Evolutionary conservation across 1,140 invertebrate genomes (phyloP), one percentile per base, ranked within the genome.

Genomic region (Drosophila arizonae): DNA sequence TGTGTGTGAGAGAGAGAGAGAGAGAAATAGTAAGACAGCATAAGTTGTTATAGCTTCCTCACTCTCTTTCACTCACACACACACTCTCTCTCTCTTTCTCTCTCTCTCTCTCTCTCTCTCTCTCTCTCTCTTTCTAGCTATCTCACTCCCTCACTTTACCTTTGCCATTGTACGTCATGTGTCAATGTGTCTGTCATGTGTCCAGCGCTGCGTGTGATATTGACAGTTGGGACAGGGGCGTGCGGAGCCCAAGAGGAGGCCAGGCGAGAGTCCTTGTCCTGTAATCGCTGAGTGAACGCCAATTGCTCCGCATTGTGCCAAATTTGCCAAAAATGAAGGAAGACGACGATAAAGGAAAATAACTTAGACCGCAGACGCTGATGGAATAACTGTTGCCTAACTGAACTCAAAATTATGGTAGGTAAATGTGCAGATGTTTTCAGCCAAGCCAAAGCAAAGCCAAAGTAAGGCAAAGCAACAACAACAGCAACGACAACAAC

Each of bases 151-250:
- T 36, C 36, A 41, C 26, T 64, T 15, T 67, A 45, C 41, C 62
- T 52, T 50, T 81, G 60, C 85, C 76, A 80, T 89, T 89, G 84
- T 87, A 70, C 84, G 69, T 79, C 84, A 88, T 84, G 84, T 89
- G 84, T 87, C 84, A 88, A 88, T 84, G 84, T 84, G 84, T 87
- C 82, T 84, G 76, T 87, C 82, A 87, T 82, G 82, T 87, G 82
- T 87, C 82, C 82, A 77, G 79, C 52, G 52, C 84, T 82, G 84
- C 79, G 84, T 87, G 79, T 82, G 82, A 82, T 87, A 87, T 88
- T 87, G 82, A 88, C 82, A 87, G 79, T 71, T 72, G 76, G 30
- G 39, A 3, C 21, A 17, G 21, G 21, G 30, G 33, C n/a, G 36
- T 8, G 46, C 13, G 4, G 30, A 0, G 11, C 13, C 54, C 17